Evolutionary conservation across 1,140 invertebrate species (phyloP).

Genomic region (Belonocnema kinseyi): DNA sequence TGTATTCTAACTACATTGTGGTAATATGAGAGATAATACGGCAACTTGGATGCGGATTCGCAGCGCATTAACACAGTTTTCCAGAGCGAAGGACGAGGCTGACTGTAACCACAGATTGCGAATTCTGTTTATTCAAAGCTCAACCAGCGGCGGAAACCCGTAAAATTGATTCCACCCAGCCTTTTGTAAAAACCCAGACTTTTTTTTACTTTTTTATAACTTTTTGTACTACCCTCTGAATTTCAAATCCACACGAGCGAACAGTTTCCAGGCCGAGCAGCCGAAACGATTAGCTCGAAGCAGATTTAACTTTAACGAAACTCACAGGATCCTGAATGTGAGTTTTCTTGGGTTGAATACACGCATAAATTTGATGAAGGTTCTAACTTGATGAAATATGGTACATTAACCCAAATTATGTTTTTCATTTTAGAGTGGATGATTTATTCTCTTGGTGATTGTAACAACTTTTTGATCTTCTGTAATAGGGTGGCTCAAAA

Average conservation of each 20-base stretch:
- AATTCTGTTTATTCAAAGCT: slow-evolving; percentile 12
- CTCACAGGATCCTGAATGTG: not conserved
- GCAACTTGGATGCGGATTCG: slow-evolving; percentile 7
- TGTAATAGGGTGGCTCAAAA: too few relatives aligned
- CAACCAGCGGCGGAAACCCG: slow-evolving; percentile 1
- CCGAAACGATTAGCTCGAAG: not conserved
- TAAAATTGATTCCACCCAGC: not conserved
- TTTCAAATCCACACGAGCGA: not conserved
- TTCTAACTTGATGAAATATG: not conserved
- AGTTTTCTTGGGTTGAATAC: not conserved
- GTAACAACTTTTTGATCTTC: too few relatives aligned
- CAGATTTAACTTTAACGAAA: not conserved
- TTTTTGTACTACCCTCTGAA: not conserved
- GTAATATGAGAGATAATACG: slow-evolving; percentile 2
- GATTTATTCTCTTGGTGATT: not conserved
- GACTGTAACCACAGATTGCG: slow-evolving; percentile 1
- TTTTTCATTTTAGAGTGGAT: not conserved
- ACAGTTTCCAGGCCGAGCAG: not conserved
- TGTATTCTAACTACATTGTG: slow-evolving; percentile 15
- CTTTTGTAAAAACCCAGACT: not conserved
- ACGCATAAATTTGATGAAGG: not conserved
- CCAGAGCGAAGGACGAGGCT: not conserved
- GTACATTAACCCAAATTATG: not conserved
- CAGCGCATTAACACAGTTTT: slow-evolving; percentile 18
- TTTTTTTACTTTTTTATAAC: not conserved